phyloP scores from a whole-genome alignment of 2,888 invertebrate species.

The Carterocephalus palaemon region DNA sequence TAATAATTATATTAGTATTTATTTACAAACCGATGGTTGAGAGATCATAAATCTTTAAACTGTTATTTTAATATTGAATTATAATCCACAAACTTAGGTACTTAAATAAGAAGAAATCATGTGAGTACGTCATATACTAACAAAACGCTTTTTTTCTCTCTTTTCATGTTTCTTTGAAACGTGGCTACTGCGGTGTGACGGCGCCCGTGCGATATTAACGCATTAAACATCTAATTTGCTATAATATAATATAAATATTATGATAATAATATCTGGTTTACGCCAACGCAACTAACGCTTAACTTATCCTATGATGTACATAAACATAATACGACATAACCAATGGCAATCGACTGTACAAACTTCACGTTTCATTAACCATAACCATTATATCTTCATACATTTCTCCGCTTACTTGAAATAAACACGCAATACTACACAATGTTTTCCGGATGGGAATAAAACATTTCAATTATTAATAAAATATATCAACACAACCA shows the following conservation, averaged over 20 bases:
- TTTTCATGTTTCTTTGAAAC: conserved; percentile 79
- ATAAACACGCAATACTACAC: background rate
- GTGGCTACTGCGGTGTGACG: conserved; percentile 65
- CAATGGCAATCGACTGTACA: conserved; percentile 42
- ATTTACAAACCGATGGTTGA: too few species aligned
- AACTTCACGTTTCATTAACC: conserved; percentile 2
- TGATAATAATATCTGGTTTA: conserved; percentile 75
- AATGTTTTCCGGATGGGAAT: too few species aligned
- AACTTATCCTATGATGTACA: conserved; percentile 27
- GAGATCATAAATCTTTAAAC: too few species aligned
- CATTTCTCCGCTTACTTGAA: conserved; percentile 9
- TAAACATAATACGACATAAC: conserved; percentile 42
- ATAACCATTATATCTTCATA: background rate
- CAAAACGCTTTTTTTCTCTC: conserved; percentile 75
- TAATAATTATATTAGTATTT: too few species aligned
- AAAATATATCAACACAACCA: too few species aligned
- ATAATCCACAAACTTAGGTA: conserved; percentile 39
- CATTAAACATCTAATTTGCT: conserved; percentile 56
- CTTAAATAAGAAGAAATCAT: conserved; percentile 29
- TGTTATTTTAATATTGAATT: too few species aligned
- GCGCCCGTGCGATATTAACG: conserved; percentile 58
- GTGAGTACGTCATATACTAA: conserved; percentile 71
- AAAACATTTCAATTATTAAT: too few species aligned
- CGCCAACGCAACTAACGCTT: conserved; percentile 75
- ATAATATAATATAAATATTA: conserved; percentile 46